Evolutionary conservation across 2,113 vertebrate genomes (phyloP).

Genomic region (Oncorhynchus nerka): DNA sequence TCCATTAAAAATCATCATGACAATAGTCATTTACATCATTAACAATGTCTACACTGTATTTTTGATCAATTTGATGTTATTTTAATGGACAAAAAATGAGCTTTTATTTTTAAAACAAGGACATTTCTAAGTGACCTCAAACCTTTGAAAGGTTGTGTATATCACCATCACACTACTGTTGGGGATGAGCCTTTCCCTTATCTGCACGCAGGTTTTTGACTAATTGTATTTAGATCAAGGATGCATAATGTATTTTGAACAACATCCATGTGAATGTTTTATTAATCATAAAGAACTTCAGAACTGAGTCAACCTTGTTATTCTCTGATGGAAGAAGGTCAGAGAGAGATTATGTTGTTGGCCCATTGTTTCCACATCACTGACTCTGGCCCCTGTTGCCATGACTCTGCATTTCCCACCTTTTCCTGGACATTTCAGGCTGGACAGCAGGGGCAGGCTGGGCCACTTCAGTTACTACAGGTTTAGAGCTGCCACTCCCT

Average conservation of each 20-base stretch:
- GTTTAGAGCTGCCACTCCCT: conserved; percentile 11
- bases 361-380: conserved; percentile 66
- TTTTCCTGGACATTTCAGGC: conserved; percentile 71
- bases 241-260: neutral
- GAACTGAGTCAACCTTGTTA: conserved; percentile 27
- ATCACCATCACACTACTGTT: neutral
- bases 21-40: no score
- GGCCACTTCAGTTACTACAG: conserved; percentile 24
- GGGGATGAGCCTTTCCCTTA: neutral
- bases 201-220: neutral
- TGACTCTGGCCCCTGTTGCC: conserved; percentile 56
- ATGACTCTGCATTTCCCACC: conserved; percentile 62
- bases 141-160: no score
- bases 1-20: no score
- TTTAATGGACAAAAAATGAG: no score
- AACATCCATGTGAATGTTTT: conserved; percentile 2
- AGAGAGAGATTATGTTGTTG: conserved; percentile 60
- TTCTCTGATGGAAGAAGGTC: conserved; percentile 41
- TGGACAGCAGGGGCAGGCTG: conserved; percentile 38
- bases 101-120: no score
- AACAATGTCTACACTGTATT: no score
- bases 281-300: conserved; percentile 25
- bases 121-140: no score
- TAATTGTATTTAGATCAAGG: neutral
- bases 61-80: no score